A percentile compares a stretch with the other conserved stretches of the same genome.
These are phyloP conservation scores for Cavia aperea DNA, from an alignment of 2,113 vertebrate genomes.

Conservation along the genomic window DNA sequence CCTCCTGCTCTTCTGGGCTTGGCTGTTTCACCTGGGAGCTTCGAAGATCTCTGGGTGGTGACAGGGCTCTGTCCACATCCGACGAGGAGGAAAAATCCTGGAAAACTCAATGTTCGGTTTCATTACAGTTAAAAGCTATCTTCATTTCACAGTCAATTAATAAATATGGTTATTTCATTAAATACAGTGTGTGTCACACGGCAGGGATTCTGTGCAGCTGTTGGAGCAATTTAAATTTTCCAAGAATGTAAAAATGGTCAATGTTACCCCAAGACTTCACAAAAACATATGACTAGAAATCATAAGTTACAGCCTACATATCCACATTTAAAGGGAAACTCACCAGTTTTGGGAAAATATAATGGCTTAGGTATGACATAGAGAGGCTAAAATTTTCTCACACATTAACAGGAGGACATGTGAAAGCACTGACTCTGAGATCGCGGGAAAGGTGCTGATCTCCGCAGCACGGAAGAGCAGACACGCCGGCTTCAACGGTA, in stretches of 20 bases:
- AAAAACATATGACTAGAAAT: constrained; percentile 63
- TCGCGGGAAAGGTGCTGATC: constrained; percentile 72
- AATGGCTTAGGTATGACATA: constrained; percentile 55
- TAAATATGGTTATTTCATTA: constrained; percentile 64
- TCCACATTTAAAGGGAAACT: constrained; percentile 69
- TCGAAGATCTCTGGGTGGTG: constrained; percentile 46
- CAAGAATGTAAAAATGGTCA: constrained; percentile 63
- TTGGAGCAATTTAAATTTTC: constrained; percentile 66
- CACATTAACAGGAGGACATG: constrained; percentile 61
- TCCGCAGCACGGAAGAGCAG: constrained; percentile 64
- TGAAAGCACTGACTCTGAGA: constrained; percentile 66
- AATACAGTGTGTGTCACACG: constrained; percentile 68
- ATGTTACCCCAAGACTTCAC: constrained; percentile 64
- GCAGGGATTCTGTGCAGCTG: constrained; percentile 74
- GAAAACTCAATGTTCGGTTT: constrained; percentile 21
- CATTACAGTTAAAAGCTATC: constrained; percentile 25
- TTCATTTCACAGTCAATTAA: constrained; percentile 57
- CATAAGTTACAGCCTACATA: constrained; percentile 74
- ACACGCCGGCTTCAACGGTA: constrained; percentile 63
- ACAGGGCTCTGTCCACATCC: constrained; percentile 43
- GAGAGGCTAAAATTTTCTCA: constrained; percentile 53
- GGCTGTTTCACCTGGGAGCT: neutral
- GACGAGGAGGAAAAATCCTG: constrained; percentile 39
- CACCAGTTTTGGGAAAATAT: constrained; percentile 61
- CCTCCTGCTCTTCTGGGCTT: no score